Evolutionary conservation across 1,140 invertebrate species (phyloP).

Genomic region (Hydropsyche tenuis): DNA sequence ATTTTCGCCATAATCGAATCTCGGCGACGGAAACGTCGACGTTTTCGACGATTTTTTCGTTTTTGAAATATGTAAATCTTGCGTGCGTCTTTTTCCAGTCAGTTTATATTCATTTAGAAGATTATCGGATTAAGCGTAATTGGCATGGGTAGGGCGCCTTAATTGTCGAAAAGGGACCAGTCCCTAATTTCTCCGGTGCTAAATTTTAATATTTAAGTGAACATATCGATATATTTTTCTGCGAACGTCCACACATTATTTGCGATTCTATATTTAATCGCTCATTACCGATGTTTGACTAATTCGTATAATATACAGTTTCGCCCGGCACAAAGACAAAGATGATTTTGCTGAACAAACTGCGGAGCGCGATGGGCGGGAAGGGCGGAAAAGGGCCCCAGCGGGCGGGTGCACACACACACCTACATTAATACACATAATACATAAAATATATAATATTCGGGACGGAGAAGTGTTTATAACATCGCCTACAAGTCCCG

Average conservation of each 20-base stretch:
- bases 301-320: neutral
- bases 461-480: slow-evolving; percentile 27
- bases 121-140: slow-evolving; percentile 21
- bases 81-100: slow-evolving; percentile 21
- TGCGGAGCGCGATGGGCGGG: slow-evolving; percentile 13
- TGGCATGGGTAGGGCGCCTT: neutral
- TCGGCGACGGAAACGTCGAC: no score
- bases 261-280: slow-evolving; percentile 14
- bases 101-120: slow-evolving; percentile 24
- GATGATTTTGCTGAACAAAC: slow-evolving; percentile 41
- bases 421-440: no score
- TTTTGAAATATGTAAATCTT: slow-evolving; percentile 17
- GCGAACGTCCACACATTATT: no score
- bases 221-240: no score
- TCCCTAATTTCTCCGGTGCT: no score
- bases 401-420: no score
- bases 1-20: no score
- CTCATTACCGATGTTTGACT: slow-evolving; percentile 37
- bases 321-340: slow-evolving; percentile 30
- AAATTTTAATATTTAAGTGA: no score
- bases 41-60: no score
- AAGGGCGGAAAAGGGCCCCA: neutral
- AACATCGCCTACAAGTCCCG: slow-evolving; percentile 43
- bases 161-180: slow-evolving; percentile 5
- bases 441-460: neutral